Percentiles rank a stretch among this genome's conserved stretches.
Evolutionary conservation across 2,888 invertebrate genomes (phyloP).

Genomic region (Eupithecia exiguata): DNA sequence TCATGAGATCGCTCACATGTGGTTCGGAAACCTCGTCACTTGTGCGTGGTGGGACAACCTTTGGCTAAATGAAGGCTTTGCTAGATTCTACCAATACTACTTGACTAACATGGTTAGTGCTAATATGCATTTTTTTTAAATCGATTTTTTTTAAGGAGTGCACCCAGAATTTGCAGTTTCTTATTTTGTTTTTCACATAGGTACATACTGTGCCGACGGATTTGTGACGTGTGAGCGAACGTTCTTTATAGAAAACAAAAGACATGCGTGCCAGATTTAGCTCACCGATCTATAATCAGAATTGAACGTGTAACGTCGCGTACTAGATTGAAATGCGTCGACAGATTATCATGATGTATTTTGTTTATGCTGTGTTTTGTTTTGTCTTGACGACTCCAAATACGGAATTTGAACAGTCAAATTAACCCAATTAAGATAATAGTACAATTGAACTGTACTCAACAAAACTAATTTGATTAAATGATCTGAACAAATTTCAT

Average conservation of each 20-base stretch:
- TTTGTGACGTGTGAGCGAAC: not conserved
- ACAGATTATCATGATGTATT: not conserved
- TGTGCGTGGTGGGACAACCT: slow-evolving; percentile 90
- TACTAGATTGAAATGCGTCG: not conserved
- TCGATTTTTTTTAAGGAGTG: not conserved
- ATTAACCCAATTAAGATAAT: not conserved
- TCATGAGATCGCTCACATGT: slow-evolving; percentile 92
- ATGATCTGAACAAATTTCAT: not conserved
- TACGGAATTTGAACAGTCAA: not conserved
- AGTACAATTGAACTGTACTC: too few relatives aligned
- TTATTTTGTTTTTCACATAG: not conserved
- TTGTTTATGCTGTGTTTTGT: not conserved
- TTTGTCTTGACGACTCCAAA: not conserved
- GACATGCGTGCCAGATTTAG: not conserved
- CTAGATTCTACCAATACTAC: slow-evolving; percentile 88
- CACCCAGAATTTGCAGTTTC: not conserved
- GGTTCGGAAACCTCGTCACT: slow-evolving; percentile 91
- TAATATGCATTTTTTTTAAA: too few relatives aligned
- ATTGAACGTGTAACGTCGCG: not conserved
- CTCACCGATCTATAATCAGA: not conserved
- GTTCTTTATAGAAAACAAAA: not conserved
- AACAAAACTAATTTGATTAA: too few relatives aligned
- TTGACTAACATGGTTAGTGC: slow-evolving; percentile 77
- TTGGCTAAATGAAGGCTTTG: slow-evolving; percentile 89
- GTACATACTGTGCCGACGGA: not conserved